Evolutionary conservation across 2,888 invertebrate species (phyloP).

Genomic region (Ectemnius cavifrons): DNA sequence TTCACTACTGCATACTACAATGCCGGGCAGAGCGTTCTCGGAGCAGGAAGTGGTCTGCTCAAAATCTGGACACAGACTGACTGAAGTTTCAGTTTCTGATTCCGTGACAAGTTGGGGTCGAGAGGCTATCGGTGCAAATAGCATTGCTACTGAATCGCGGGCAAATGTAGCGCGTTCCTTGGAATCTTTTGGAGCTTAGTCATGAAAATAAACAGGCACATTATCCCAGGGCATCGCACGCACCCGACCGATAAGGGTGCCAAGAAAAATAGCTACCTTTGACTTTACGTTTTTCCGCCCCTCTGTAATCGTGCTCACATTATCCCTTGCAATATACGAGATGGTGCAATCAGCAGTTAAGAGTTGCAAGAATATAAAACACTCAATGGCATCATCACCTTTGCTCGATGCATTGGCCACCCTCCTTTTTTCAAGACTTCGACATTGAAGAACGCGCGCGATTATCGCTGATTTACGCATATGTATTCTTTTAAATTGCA

Average conservation of each 20-base stretch:
- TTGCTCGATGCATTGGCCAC: neutral
- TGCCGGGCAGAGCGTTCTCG: neutral
- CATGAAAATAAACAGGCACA: conserved; percentile 37
- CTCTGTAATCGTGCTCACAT: conserved; percentile 5
- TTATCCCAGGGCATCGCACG: neutral
- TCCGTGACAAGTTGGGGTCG: conserved; percentile 63
- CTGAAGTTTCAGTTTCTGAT: conserved; percentile 57
- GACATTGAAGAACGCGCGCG: neutral
- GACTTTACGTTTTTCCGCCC: neutral
- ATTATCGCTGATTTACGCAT: neutral
- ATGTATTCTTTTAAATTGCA: neutral
- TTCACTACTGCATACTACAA: neutral
- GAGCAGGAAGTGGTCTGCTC: conserved; percentile 51
- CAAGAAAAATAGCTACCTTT: conserved; percentile 1
- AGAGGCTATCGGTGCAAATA: conserved; percentile 63
- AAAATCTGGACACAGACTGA: conserved; percentile 66
- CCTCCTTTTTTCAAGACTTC: neutral
- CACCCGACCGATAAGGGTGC: neutral
- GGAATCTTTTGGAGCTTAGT: conserved; percentile 57
- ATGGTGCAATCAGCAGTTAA: neutral
- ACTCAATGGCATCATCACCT: neutral
- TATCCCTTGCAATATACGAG: neutral
- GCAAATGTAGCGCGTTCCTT: conserved; percentile 53
- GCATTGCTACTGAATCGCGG: conserved; percentile 44
- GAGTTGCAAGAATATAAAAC: neutral